A percentile compares a stretch with the other conserved stretches of the same genome.
These are phyloP conservation scores for Nothoprocta pentlandii DNA, from an alignment of 2,113 vertebrate species.

Conservation along the genomic window DNA sequence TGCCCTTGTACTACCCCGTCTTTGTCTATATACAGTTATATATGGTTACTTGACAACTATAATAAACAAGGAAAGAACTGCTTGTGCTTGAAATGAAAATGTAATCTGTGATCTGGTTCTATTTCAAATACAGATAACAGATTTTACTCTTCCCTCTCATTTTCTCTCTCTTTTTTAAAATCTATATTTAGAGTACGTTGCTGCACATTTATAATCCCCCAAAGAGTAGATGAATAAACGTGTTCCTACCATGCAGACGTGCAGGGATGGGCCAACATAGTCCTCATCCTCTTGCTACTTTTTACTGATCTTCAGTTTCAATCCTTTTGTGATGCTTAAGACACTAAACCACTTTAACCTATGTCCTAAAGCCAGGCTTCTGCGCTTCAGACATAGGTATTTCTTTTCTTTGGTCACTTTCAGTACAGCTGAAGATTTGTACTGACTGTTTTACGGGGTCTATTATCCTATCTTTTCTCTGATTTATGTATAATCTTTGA, in stretches of 20 bases:
- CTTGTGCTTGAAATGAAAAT: constrained; percentile 49
- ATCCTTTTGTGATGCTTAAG: not conserved
- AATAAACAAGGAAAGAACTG: constrained; percentile 60
- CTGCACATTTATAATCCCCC: constrained; percentile 5
- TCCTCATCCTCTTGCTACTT: not conserved
- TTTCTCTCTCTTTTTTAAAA: not conserved
- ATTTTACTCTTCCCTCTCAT: constrained; percentile 25
- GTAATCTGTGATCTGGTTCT: constrained; percentile 50
- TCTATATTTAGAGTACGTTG: not conserved
- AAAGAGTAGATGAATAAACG: constrained; percentile 31
- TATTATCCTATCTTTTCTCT: not conserved
- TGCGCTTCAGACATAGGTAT: not conserved
- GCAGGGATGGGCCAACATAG: not conserved
- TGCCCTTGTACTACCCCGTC: not conserved
- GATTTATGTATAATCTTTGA: not conserved
- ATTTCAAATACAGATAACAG: constrained; percentile 32
- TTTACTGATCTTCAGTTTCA: not conserved
- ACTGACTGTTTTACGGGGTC: not conserved
- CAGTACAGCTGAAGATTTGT: not conserved
- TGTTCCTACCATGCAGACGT: not conserved
- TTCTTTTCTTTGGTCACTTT: not conserved
- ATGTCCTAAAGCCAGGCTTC: not conserved
- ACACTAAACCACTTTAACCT: not conserved
- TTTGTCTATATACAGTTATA: constrained; percentile 48
- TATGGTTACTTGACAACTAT: constrained; percentile 41